A percentile compares a stretch with the other conserved stretches of the same genome.
These are phyloP conservation scores for Eulemur coronatus DNA, from an alignment of 2,797 vertebrate species.

Conservation along the genomic window DNA sequence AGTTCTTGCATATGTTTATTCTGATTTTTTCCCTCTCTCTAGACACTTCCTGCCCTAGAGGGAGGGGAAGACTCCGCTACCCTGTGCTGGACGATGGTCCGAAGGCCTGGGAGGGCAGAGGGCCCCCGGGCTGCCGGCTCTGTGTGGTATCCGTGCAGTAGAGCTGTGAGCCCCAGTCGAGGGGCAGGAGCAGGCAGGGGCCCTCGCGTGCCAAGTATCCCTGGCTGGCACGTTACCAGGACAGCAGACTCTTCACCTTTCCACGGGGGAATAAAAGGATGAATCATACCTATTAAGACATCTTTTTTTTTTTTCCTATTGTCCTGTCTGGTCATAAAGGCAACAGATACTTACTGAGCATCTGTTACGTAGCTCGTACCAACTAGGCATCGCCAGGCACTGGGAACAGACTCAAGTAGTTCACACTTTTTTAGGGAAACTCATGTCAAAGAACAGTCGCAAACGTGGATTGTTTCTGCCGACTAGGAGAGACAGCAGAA, in stretches of 20 bases:
- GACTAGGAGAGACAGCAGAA: background rate
- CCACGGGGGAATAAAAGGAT: background rate
- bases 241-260: background rate
- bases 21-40: conserved; percentile 59
- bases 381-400: background rate
- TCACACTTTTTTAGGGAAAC: background rate
- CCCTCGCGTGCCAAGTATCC: background rate
- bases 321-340: background rate
- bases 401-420: background rate
- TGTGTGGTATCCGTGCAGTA: background rate
- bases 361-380: background rate
- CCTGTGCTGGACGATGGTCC: background rate
- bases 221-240: background rate
- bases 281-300: background rate
- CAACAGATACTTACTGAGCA: background rate
- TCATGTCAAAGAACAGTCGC: background rate
- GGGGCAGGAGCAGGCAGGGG: background rate
- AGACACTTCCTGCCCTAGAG: conserved; percentile 62
- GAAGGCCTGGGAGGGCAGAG: background rate
- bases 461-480: background rate
- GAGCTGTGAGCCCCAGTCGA: background rate
- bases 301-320: background rate
- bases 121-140: background rate
- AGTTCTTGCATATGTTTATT: conserved; percentile 83
- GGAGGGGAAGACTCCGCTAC: background rate